phyloP scores from a whole-genome alignment of 2,888 invertebrate genomes.

The Crepidodera aurea region DNA sequence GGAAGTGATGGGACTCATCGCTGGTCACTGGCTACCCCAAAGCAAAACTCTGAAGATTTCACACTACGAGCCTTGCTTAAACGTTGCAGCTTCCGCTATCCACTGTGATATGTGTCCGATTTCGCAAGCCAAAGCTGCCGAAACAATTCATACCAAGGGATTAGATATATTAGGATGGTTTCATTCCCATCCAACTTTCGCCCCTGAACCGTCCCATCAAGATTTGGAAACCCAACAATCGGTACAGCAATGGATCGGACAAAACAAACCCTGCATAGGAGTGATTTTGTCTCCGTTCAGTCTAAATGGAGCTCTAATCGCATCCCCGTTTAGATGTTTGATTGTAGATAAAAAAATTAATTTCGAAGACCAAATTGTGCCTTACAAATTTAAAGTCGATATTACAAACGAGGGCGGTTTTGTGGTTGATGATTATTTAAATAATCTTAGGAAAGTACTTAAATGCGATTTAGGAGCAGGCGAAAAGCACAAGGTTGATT shows the following conservation, averaged over 20 bases:
- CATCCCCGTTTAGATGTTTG: slow-evolving; percentile 67
- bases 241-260: slow-evolving; percentile 67
- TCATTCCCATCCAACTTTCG: slow-evolving; percentile 79
- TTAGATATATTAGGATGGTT: slow-evolving; percentile 69
- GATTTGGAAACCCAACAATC: slow-evolving; percentile 73
- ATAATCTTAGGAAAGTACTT: slow-evolving; percentile 57
- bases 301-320: slow-evolving; percentile 62
- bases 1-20: slow-evolving; percentile 80
- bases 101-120: slow-evolving; percentile 84
- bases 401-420: slow-evolving; percentile 50
- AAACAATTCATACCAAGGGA: slow-evolving; percentile 62
- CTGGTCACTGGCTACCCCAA: slow-evolving; percentile 64
- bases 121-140: slow-evolving; percentile 70
- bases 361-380: slow-evolving; percentile 58
- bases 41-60: slow-evolving; percentile 60
- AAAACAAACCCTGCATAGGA: slow-evolving; percentile 68
- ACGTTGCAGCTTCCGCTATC: slow-evolving; percentile 69
- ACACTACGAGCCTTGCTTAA: slow-evolving; percentile 71
- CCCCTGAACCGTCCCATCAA: slow-evolving; percentile 73
- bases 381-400: slow-evolving; percentile 63
- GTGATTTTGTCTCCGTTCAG: slow-evolving; percentile 74
- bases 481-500: slow-evolving; percentile 54
- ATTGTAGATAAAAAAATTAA: slow-evolving; percentile 61
- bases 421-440: slow-evolving; percentile 58
- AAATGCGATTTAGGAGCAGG: slow-evolving; percentile 52